Conservation (phyloP, 2,797 vertebrate genomes). For the Alcedo quadribrachys region DNA sequence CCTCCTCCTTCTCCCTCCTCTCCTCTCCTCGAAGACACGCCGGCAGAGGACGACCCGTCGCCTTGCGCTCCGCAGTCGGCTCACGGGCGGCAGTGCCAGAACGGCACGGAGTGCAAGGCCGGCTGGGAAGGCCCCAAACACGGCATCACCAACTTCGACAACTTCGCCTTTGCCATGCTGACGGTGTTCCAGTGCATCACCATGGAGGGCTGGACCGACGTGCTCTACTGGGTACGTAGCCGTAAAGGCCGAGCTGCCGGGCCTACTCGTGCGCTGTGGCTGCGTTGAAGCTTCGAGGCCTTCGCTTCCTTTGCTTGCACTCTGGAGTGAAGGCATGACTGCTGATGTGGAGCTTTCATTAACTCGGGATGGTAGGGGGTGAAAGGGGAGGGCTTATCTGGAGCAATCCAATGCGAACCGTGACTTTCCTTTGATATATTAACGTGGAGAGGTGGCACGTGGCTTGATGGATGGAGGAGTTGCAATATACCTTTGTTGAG, state of each 20-base stretch:
- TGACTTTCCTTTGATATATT: not conserved
- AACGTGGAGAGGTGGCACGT: not conserved
- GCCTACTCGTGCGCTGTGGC: not conserved
- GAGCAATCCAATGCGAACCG: not conserved
- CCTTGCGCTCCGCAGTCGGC: constrained; percentile 88
- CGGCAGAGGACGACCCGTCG: constrained; percentile 89
- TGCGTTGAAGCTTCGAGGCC: not conserved
- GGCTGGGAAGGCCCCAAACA: constrained; percentile 96
- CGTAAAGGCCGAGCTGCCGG: not conserved
- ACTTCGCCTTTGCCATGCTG: constrained; percentile 98
- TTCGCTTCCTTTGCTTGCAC: not conserved
- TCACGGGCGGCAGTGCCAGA: constrained; percentile 93
- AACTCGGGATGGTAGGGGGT: not conserved
- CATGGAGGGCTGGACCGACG: constrained; percentile 99
- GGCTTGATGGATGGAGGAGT: not conserved
- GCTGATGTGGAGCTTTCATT: not conserved
- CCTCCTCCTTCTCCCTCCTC: not conserved
- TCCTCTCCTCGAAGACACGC: constrained; percentile 73
- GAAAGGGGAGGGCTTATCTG: not conserved
- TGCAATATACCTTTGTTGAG: not conserved
- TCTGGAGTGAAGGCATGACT: not conserved
- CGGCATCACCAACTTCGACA: constrained; percentile 99
- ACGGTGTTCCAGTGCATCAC: constrained; percentile 99
- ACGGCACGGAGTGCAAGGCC: constrained; percentile 84
- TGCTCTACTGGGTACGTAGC: constrained; percentile 94